These are phyloP conservation scores for Dryobota labecula DNA, from an alignment of 2,888 invertebrate species.

Conservation along the genomic window DNA sequence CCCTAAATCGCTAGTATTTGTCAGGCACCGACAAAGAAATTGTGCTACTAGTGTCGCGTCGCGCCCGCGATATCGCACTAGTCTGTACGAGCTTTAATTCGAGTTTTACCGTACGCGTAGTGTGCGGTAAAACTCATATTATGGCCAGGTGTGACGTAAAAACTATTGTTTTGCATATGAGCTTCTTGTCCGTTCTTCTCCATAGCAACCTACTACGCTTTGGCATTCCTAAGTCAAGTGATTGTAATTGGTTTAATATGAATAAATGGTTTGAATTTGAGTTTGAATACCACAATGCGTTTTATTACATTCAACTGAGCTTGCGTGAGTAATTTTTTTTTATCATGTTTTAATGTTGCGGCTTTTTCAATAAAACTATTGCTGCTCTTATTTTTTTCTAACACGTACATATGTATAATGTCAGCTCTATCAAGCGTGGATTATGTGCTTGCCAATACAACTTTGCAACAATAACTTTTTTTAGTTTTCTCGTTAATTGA, in stretches of 20 bases:
- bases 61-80: too few relatives aligned
- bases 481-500: not conserved
- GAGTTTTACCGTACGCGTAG: too few relatives aligned
- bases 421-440: constrained; percentile 26
- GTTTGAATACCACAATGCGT: not conserved
- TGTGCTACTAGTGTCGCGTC: too few relatives aligned
- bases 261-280: not conserved
- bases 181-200: not conserved
- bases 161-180: constrained; percentile 1
- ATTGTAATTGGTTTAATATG: not conserved
- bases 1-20: too few relatives aligned
- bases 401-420: not conserved
- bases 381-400: constrained; percentile 1
- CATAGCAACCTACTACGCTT: not conserved
- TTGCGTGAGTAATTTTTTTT: not conserved
- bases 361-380: not conserved
- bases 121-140: too few relatives aligned
- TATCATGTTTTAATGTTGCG: not conserved
- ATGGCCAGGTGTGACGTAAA: too few relatives aligned
- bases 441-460: constrained; percentile 11
- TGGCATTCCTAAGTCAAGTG: not conserved
- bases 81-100: too few relatives aligned
- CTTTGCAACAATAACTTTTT: not conserved
- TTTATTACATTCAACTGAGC: not conserved
- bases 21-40: too few relatives aligned